These are phyloP conservation scores for Hexactinellida sp. DNA, from an alignment of 37 sponge, comb jelly and placozoan genomes.

Conservation along the genomic window DNA sequence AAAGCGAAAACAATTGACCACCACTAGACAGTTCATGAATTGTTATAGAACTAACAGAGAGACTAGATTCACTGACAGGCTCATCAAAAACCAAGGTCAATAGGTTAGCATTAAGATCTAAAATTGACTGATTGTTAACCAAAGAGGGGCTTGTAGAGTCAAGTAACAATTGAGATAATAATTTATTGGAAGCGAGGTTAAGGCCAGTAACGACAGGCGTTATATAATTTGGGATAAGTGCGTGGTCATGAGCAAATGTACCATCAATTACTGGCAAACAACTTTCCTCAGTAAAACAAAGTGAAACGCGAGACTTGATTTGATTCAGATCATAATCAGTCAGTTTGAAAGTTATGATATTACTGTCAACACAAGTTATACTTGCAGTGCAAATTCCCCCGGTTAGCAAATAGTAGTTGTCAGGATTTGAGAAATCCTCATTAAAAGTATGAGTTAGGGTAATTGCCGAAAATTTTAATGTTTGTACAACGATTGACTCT, in stretches of 20 bases:
- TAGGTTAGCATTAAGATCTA: constrained; percentile 50
- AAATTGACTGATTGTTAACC: not conserved
- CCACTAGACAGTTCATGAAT: not conserved
- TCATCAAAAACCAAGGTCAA: constrained; percentile 63
- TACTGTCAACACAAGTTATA: constrained; percentile 19
- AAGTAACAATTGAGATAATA: not conserved
- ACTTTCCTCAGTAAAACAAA: not conserved
- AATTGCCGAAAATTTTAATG: constrained; percentile 23
- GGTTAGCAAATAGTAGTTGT: constrained; percentile 22
- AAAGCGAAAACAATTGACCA: not conserved
- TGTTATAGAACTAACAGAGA: not conserved
- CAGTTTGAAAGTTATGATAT: constrained; percentile 37
- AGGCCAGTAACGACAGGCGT: not conserved
- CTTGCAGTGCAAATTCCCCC: constrained; percentile 19
- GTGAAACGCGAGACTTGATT: constrained; percentile 30
- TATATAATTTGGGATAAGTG: not conserved
- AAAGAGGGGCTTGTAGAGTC: not conserved
- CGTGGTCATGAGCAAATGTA: not conserved
- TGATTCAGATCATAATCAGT: constrained; percentile 43
- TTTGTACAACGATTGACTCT: constrained; percentile 49
- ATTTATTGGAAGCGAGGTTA: not conserved
- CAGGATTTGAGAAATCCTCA: not conserved
- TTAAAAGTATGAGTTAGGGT: constrained; percentile 23
- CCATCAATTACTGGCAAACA: not conserved
- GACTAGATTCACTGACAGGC: constrained; percentile 23